Evolutionary conservation across 2,113 vertebrate genomes (phyloP), one percentile per base, ranked within the genome.

Genomic region (Pachyramphus minor): DNA sequence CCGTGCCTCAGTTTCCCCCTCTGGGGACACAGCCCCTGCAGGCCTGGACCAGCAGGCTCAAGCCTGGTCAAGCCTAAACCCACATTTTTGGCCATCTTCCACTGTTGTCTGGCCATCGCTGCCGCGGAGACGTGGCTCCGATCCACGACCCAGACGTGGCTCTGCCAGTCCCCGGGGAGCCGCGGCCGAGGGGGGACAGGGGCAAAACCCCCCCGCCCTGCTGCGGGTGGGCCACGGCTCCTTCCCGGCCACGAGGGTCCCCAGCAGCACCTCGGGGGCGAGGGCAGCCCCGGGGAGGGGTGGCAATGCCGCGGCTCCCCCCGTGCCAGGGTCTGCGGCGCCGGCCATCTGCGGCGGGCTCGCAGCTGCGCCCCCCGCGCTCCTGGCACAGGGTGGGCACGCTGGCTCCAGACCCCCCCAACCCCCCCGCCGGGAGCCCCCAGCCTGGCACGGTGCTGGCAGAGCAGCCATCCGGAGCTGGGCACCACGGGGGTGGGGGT

Each of bases 1-100:
- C 41, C 0, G 9, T 52, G 81, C 84, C 90, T 93, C 90, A 68
- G 81, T 93, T 93, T 94, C 74, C 60, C 60, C 60, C 53, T 9
- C 7, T 5, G 53, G 28, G 15, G 35, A 47, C 9, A n/a, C 52
- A 28, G 28, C 21, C 66, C 49, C 82, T 24, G 42, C 30, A 58
- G 77, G 71, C 44, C 90, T 27, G 58, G 85, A 23, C 58, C 47
- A n/a, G 88, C 85, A 66, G 21, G 18, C 53, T 59, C 33, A 41
- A 85, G 75, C 72, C 67, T 27, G 79, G 37, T 90, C 31, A 50
- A 92, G 94, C 31, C 39, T 49, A 31, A 84, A 41, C 2, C 68
- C 76, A 28, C 75, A 85, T 92, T 96, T 87, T 88, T 97, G 96
- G 96, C 95, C 72, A 10, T 4, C 20, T 79, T 95, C 95, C 96